Percentiles rank a stretch among this genome's conserved stretches.
These are phyloP conservation scores for Cladopsammia gracilis DNA, from an alignment of 64 coral and sea anemone species.

Conservation along the genomic window DNA sequence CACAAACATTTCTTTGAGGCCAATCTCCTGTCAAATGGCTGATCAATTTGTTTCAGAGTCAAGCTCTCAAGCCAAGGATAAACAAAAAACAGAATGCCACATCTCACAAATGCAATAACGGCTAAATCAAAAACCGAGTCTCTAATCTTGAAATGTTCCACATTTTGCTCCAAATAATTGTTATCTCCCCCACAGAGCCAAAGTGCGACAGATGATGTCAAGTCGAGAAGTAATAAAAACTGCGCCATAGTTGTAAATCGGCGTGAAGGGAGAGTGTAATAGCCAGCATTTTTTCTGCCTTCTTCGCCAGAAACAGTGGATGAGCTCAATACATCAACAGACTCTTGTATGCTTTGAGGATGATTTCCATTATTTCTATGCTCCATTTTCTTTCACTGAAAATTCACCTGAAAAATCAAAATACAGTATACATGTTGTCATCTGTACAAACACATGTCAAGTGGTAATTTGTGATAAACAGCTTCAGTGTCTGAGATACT, in stretches of 20 bases:
- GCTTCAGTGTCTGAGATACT: too few species aligned
- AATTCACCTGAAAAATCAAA: too few species aligned
- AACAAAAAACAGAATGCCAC: conserved; percentile 69
- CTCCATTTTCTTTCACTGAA: neutral
- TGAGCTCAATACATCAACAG: neutral
- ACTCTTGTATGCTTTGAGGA: neutral
- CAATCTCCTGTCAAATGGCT: conserved; percentile 61
- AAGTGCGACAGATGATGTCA: conserved; percentile 66
- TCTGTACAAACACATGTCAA: too few species aligned
- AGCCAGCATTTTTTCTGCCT: neutral
- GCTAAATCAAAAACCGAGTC: conserved; percentile 88
- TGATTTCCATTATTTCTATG: neutral
- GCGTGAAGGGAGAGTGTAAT: conserved; percentile 70
- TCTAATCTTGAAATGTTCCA: conserved; percentile 71
- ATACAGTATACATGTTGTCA: too few species aligned
- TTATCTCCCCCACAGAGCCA: conserved; percentile 85
- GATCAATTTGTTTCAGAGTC: conserved; percentile 73
- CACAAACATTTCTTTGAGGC: conserved; percentile 63
- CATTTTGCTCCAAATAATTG: conserved; percentile 73
- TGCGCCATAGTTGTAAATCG: conserved; percentile 80
- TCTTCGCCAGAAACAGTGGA: neutral
- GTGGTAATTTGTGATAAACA: too few species aligned
- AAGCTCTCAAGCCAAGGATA: conserved; percentile 74
- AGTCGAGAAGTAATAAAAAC: conserved; percentile 70
- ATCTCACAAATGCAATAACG: conserved; percentile 73